phyloP scores from a whole-genome alignment of 92 coral and sea anemone species.

The Epizoanthus scotinus region DNA sequence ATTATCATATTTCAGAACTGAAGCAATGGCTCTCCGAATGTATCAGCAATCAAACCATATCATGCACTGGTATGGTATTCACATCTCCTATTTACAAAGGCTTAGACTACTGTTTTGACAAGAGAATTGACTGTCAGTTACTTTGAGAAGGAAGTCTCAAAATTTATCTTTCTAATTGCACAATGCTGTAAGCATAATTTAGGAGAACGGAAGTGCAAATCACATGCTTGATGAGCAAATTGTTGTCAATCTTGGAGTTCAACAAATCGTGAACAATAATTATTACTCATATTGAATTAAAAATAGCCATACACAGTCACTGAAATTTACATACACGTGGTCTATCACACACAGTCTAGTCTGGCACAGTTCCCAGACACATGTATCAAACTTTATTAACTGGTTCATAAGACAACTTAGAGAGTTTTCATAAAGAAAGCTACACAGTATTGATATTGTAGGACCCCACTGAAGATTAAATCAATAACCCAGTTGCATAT shows the following conservation, averaged over 20 bases:
- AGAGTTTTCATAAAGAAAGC: too few species aligned
- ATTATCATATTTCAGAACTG: conserved; percentile 29
- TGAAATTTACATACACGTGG: not conserved
- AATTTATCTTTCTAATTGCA: not conserved
- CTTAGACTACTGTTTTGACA: not conserved
- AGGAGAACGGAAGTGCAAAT: not conserved
- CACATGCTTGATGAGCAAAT: not conserved
- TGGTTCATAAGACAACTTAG: too few species aligned
- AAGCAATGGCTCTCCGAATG: too few species aligned
- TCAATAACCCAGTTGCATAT: too few species aligned
- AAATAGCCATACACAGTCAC: not conserved
- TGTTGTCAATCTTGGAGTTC: not conserved
- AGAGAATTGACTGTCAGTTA: not conserved
- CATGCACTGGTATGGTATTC: not conserved
- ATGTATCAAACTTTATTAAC: not conserved
- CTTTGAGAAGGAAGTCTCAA: not conserved
- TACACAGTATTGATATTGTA: too few species aligned
- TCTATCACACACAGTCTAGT: not conserved
- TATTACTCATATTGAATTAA: not conserved
- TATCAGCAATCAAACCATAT: conserved; percentile 22
- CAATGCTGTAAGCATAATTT: conserved; percentile 11
- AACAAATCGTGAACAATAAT: too few species aligned
- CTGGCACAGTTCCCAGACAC: not conserved
- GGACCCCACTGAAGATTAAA: too few species aligned
- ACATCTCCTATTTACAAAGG: not conserved